These are phyloP conservation scores for human (Homo sapiens) DNA, from an alignment of 2,113 vertebrate species.

Conservation along the genomic window GRCh38 chr13:104283501-104284000, in stretches of 20 bases:
- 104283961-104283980: background rate
- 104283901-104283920: background rate
- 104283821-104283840: background rate
- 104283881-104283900: background rate
- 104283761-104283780: background rate
- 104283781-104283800: background rate
- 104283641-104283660: background rate
- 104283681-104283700: background rate
- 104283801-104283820: background rate
- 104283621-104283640: background rate
- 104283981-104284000: background rate
- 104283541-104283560: background rate
- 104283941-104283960: background rate
- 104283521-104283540: background rate
- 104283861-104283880: background rate
- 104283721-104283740: background rate
- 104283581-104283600: background rate
- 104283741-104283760: background rate
- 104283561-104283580: background rate
- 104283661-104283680: background rate
- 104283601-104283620: background rate
- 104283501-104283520: background rate
- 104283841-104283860: background rate
- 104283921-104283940: background rate
- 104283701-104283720: background rate